Base-by-base conservation (phyloP, 2,797 vertebrate genomes). In the Jordanella pulchra region DNA sequence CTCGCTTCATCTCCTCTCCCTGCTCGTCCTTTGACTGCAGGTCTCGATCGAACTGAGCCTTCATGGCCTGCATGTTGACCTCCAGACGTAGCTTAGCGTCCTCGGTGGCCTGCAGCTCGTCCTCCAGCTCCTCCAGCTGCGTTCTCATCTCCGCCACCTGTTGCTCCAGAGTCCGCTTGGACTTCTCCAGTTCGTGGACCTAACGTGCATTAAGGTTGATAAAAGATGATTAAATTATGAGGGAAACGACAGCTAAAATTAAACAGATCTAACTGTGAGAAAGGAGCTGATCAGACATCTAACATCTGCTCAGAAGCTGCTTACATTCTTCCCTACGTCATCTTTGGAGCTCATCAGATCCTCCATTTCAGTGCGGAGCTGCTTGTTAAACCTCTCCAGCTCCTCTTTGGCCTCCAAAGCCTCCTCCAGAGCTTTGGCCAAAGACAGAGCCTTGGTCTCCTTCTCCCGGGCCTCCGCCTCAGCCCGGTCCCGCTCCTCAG, bases 21-120 rank as follows among this genome's bases (percentile, higher is more conserved):
- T 98, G 97, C 85, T 99, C 98, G 0, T 99, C 98, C 79, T 94
- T 93, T 84, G 95, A 94, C 88, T 96, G 96, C 70, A 98, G 91
- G 81, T 99, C 98, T 28, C 98, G 91, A 67, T 99, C 98, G 69
- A 97, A 98, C 92, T 99, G 98, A 58, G 96, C 95, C 89, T 97
- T 99, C 93, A 99, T 95, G 54, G 98, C 98, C 90, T 99, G 98
- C 97, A 99, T 98, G 87, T 99, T 99, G 90, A 99, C 98, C 87
- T 99, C 98, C 75, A 99, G 88, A 25, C 98, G 94, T 81, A 99
- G 95, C 83, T 99, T 99, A 87, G 96, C 98, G 0, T 99, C 98
- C 76, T 99, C 98, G 0, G 98, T 97, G 27, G 96, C 97, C 93
- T 99, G 98, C 65, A 99, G 95, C 87, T 99, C 98, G 0, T 99